Conservation (phyloP, 2,113 vertebrate genomes). For the Bos indicus region DNA sequence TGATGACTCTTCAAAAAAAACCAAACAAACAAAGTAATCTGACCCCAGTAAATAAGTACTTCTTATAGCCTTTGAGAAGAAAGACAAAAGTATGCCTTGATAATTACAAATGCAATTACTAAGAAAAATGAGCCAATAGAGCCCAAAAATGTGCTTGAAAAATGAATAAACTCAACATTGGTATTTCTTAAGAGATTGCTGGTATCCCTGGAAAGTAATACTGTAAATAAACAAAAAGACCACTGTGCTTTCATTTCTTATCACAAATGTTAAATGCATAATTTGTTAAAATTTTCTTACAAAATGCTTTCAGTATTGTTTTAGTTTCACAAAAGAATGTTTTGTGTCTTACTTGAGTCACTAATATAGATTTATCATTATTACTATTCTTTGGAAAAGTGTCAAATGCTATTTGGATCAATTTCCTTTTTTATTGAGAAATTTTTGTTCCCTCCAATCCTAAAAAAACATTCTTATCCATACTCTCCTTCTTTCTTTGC, state of each 20-base stretch:
- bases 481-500: not conserved
- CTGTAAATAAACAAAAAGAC: not conserved
- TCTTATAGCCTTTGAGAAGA: slow-evolving; percentile 31
- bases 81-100: not conserved
- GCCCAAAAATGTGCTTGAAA: not conserved
- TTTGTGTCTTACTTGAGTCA: not conserved
- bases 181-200: not conserved
- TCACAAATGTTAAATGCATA: not conserved
- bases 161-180: not conserved
- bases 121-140: slow-evolving; percentile 21
- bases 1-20: slow-evolving; percentile 53
- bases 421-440: not conserved
- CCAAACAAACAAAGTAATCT: slow-evolving; percentile 23
- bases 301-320: not conserved
- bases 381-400: not conserved
- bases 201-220: not conserved
- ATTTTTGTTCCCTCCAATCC: not conserved
- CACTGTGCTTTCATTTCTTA: not conserved
- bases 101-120: not conserved
- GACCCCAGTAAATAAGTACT: slow-evolving; percentile 38
- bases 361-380: not conserved
- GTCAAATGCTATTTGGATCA: not conserved
- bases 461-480: not conserved
- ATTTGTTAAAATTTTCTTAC: not conserved
- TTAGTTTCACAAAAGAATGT: not conserved